phyloP scores from a whole-genome alignment of 2,113 vertebrate species.

The Eublepharis macularius region DNA sequence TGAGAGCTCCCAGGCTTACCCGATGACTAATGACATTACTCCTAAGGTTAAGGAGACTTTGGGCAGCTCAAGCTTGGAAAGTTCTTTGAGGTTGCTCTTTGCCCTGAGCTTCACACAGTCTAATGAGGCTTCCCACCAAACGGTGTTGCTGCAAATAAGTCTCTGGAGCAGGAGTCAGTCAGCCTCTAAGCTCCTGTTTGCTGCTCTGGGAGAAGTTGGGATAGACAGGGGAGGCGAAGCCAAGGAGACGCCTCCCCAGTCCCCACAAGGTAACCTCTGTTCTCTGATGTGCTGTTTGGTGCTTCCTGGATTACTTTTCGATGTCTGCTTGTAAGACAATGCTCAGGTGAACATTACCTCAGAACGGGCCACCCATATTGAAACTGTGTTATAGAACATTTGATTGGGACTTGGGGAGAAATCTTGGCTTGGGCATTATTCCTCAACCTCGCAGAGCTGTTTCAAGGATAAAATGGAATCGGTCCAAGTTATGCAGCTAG shows the following conservation, averaged over 20 bases:
- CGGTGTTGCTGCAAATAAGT: neutral
- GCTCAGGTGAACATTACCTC: neutral
- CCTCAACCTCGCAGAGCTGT: neutral
- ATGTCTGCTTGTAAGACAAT: neutral
- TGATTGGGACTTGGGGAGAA: neutral
- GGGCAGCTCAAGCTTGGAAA: neutral
- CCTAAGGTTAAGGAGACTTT: slow-evolving; percentile 7
- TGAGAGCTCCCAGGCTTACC: neutral
- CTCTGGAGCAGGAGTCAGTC: neutral
- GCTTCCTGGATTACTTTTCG: neutral
- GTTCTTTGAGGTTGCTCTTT: neutral
- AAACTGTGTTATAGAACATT: neutral
- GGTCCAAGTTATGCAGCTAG: too few species aligned
- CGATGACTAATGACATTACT: slow-evolving; percentile 21
- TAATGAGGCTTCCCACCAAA: slow-evolving; percentile 23
- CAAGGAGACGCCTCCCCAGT: too few species aligned
- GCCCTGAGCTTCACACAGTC: neutral
- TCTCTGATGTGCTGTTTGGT: neutral
- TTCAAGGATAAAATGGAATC: neutral
- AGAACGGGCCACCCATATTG: neutral
- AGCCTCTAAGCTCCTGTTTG: neutral
- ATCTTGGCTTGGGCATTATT: neutral
- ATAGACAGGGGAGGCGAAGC: neutral
- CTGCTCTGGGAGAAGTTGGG: neutral
- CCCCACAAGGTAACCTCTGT: too few species aligned